A percentile compares a stretch with the other conserved stretches of the same genome.
Evolutionary conservation across 30 jellyfish, hydroid and myxozoan species (phyloP).

Genomic region (Aurelia aurita): DNA sequence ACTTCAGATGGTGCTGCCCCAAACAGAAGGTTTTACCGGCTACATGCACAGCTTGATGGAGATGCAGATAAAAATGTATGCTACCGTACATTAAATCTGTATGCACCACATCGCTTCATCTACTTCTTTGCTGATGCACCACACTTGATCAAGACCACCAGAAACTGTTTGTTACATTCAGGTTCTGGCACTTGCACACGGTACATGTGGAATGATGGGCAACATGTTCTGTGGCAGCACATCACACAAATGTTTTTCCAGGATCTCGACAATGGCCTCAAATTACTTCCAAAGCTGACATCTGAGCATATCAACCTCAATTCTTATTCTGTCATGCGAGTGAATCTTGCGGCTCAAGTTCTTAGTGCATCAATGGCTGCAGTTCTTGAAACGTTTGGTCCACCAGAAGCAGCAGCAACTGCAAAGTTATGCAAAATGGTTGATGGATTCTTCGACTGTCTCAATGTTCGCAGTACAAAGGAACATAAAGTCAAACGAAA

Average conservation of each 20-base stretch:
- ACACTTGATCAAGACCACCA: conserved; percentile 60
- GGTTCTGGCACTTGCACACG: conserved; percentile 66
- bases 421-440: conserved; percentile 65
- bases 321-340: conserved; percentile 70
- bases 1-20: conserved; percentile 64
- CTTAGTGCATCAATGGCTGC: conserved; percentile 49
- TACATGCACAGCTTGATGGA: conserved; percentile 33
- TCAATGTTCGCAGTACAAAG: conserved; percentile 17
- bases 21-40: conserved; percentile 38
- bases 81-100: conserved; percentile 36
- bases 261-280: conserved; percentile 68
- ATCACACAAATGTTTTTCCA: conserved; percentile 47
- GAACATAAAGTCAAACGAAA: not conserved
- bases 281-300: conserved; percentile 67
- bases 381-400: conserved; percentile 58
- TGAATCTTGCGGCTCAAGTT: conserved; percentile 74
- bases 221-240: conserved; percentile 60
- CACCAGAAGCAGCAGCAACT: conserved; percentile 62
- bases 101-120: conserved; percentile 46
- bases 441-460: conserved; percentile 62
- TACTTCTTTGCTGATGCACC: conserved; percentile 70
- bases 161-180: conserved; percentile 53
- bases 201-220: conserved; percentile 89
- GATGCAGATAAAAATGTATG: conserved; percentile 32
- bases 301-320: conserved; percentile 55